A percentile compares a stretch with the other conserved stretches of the same genome.
These are phyloP conservation scores for Caenorhabditis sp. DNA, from an alignment of 2,888 invertebrate species.

Conservation along the genomic window DNA sequence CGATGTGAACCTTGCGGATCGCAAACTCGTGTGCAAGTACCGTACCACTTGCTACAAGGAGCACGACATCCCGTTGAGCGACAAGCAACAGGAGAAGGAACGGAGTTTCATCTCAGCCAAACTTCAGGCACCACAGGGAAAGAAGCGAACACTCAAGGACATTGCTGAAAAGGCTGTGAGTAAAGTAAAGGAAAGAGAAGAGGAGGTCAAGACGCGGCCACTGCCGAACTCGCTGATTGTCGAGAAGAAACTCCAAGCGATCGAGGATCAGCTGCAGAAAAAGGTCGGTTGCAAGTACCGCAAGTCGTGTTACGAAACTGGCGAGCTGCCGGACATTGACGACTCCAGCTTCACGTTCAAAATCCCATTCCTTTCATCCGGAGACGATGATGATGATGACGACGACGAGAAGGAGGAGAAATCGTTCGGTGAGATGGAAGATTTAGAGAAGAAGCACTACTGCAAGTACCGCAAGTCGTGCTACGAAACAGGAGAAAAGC, in stretches of 20 bases:
- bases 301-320: constrained; percentile 76
- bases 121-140: constrained; percentile 56
- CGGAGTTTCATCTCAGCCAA: constrained; percentile 48
- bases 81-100: constrained; percentile 60
- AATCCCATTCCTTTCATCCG: constrained; percentile 23
- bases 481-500: constrained; percentile 71
- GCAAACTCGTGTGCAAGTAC: constrained; percentile 68
- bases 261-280: constrained; percentile 62
- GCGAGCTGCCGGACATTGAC: constrained; percentile 67
- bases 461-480: constrained; percentile 77
- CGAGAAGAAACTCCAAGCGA: constrained; percentile 59
- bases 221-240: constrained; percentile 53
- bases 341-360: constrained; percentile 27
- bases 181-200: constrained; percentile 78
- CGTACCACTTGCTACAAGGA: constrained; percentile 66
- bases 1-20: constrained; percentile 51
- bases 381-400: constrained; percentile 23
- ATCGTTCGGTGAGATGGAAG: constrained; percentile 64
- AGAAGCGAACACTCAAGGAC: constrained; percentile 67
- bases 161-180: constrained; percentile 64
- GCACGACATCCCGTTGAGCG: constrained; percentile 52
- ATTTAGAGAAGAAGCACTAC: constrained; percentile 64
- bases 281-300: constrained; percentile 73
- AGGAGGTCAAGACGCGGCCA: constrained; percentile 68
- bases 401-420: constrained; percentile 48